Evolutionary conservation across 2,888 invertebrate genomes (phyloP).

Genomic region (Mesorhabditis sp.): DNA sequence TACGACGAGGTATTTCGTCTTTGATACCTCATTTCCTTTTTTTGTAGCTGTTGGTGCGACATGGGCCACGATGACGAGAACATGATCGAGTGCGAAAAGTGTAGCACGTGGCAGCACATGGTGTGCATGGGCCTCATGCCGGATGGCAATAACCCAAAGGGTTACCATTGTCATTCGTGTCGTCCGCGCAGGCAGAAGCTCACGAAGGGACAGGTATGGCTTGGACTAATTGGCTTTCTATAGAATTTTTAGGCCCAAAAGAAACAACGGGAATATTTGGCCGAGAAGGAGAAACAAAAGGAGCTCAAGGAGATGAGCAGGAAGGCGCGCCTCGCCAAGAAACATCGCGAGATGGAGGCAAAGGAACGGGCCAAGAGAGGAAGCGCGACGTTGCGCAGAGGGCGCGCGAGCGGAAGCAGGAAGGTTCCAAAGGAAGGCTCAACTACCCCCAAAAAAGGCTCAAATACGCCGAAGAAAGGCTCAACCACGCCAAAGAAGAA

Average conservation of each 20-base stretch:
- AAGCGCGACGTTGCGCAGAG: too few species aligned
- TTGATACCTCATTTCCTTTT: too few species aligned
- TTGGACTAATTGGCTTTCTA: too few species aligned
- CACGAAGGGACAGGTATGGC: neutral
- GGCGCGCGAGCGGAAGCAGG: too few species aligned
- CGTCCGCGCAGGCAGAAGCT: conserved; percentile 13
- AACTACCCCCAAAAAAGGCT: too few species aligned
- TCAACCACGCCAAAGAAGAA: too few species aligned
- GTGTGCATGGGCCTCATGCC: conserved; percentile 19
- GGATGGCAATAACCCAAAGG: conserved; percentile 11
- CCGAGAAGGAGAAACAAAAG: neutral
- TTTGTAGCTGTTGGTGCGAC: conserved; percentile 18
- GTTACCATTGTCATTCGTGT: conserved; percentile 20
- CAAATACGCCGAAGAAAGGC: too few species aligned
- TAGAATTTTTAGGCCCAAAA: neutral
- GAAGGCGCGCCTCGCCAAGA: neutral
- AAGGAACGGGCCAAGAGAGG: too few species aligned
- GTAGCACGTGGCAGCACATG: conserved; percentile 27
- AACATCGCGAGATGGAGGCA: too few species aligned
- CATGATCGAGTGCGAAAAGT: conserved; percentile 29
- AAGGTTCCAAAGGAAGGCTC: too few species aligned
- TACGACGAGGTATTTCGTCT: neutral
- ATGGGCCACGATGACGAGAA: conserved; percentile 28
- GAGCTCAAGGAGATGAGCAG: neutral
- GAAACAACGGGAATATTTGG: neutral